Evolutionary conservation across 2,113 vertebrate species (phyloP).

Genomic region (Nibea coibor): DNA sequence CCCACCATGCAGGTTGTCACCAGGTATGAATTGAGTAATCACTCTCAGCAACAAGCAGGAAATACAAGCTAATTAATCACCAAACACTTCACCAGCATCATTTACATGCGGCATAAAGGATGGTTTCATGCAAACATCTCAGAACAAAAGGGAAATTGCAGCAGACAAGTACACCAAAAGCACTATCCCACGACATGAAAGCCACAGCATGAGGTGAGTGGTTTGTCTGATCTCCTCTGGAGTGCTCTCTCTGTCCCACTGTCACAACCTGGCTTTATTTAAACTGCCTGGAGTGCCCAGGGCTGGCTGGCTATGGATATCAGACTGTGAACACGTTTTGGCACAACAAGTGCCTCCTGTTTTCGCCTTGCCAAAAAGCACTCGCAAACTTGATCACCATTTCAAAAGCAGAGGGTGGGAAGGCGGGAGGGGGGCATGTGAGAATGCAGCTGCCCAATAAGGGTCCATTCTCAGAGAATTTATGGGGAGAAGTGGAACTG

Average conservation of each 20-base stretch:
- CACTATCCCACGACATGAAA: slow-evolving; percentile 50
- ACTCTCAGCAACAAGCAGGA: slow-evolving; percentile 9
- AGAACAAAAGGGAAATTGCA: slow-evolving; percentile 29
- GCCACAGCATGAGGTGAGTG: slow-evolving; percentile 16
- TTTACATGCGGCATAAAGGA: slow-evolving; percentile 30
- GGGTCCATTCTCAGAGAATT: slow-evolving; percentile 38
- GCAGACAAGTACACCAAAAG: background rate
- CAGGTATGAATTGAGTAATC: slow-evolving; percentile 19
- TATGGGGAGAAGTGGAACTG: slow-evolving; percentile 39
- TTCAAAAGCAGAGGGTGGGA: slow-evolving; percentile 63
- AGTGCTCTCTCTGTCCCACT: slow-evolving; percentile 52
- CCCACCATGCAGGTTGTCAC: slow-evolving; percentile 3
- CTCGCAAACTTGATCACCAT: slow-evolving; percentile 68
- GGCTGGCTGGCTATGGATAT: slow-evolving; percentile 33
- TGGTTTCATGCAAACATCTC: slow-evolving; percentile 35
- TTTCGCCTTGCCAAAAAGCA: slow-evolving; percentile 57
- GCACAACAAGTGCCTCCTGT: slow-evolving; percentile 44
- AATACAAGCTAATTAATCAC: slow-evolving; percentile 22
- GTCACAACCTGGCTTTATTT: slow-evolving; percentile 62
- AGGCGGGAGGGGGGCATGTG: slow-evolving; percentile 29
- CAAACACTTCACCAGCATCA: background rate
- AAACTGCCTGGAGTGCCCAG: slow-evolving; percentile 42
- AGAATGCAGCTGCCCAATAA: slow-evolving; percentile 66
- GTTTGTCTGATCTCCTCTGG: slow-evolving; percentile 55
- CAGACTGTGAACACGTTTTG: slow-evolving; percentile 53